Evolutionary conservation across 2,797 vertebrate species (phyloP), one percentile per base, ranked within the genome.

Genomic region (Lagodon rhomboides): DNA sequence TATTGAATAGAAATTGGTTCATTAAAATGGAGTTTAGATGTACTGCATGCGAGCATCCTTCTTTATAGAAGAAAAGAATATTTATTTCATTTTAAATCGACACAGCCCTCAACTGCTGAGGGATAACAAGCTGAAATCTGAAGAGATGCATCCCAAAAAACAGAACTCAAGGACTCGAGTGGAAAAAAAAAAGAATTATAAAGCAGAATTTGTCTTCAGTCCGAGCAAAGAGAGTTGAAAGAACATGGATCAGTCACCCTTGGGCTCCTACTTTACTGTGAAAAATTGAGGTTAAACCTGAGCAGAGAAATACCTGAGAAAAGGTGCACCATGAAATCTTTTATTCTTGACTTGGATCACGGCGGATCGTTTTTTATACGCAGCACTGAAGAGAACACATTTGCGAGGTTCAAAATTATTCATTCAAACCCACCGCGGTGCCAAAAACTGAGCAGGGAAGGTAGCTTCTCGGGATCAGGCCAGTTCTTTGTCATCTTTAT

Each of bases 381-480:
- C 23, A 51, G 43, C 16, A 27, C 56, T 53, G 38, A 68, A 15
- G 3, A 60, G 5, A 53, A 30, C 3, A 3, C 5, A 34, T 20
- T 46, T n/a, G 50, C 51, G 49, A 41, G 23, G 60, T 38, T 20
- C 16, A 68, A 50, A 34, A 74, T n/a, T 9, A 66, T 41, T 58
- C 13, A 75, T 49, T 70, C 16, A 23, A 58, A 49, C 20, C 20
- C 12, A 58, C 20, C 18, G 12, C 16, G 9, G 18, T 34, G 17
- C 12, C 17, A 66, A 43, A 18, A 0, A 13, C 5, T 18, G 12
- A 25, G 18, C 22, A 49, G 12, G 49, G 49, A 74, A 50, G 5
- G 30, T 16, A 41, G 7, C 30, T 18, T 60, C 23, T 6, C 23
- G 25, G 43, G 38, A 25, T 10, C 41, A 1, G 15, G 56, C 5